Base-by-base conservation (phyloP, 1,140 invertebrate species). In the Harpegnathos saltator region DNA sequence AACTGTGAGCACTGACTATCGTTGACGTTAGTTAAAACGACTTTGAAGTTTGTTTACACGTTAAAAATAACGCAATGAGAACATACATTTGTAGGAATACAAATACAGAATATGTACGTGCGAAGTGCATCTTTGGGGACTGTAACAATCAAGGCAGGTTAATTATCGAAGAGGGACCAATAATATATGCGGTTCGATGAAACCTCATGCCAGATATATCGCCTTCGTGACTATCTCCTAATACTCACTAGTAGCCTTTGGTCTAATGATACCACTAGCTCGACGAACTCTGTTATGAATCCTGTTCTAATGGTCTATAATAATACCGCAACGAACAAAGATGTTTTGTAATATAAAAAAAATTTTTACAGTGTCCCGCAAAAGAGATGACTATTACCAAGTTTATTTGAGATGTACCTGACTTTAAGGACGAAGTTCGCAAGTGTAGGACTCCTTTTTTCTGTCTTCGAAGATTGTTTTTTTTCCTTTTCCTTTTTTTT, bases 371-470 rank as follows among this genome's bases (percentile, higher is more conserved):
- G 75, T n/a, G n/a, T 62, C 22, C 5, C n/a, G 7, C 4, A 29
- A 78, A 58, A 62, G 19, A 78, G 38, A 78, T 48, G 73, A 62
- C 50, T 38, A 72, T 73, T 85, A 85, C 59, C 54, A 59, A 71
- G 75, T 81, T 89, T 86, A 89, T 91, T 92, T 90, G 78, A 91
- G 90, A 89, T 92, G 92, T 93, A 93, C 92, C 92, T 93, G 92
- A 92, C 89, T 86, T 90, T 85, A 87, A 86, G 78, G 87, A 85
- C 71, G 59, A 91, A 82, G 84, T 85, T 78, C 38, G 11, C 38
- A 88, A 91, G 85, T 85, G 66, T 90, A 83, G 50, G 74, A 83
- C 81, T 68, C 33, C 24, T 71, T 78, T 71, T 78, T 24, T 78
- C 5, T n/a, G 33, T 78, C 69, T 80, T 71, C 52, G 75, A 14